Conservation (phyloP, 2,113 vertebrate species). For the Cygnus buccinator region DNA sequence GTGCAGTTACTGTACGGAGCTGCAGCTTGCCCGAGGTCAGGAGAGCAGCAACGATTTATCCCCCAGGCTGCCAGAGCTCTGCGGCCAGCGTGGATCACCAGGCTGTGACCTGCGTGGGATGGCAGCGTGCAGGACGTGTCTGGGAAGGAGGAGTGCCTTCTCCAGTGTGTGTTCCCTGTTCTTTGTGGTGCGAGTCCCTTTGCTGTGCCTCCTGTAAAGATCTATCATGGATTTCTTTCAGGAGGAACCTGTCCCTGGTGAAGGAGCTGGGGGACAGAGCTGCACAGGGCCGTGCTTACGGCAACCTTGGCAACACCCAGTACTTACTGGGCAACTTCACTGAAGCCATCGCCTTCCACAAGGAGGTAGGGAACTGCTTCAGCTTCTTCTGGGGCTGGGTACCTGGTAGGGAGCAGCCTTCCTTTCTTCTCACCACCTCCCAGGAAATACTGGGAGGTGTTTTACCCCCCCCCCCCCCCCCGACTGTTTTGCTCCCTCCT, state of each 20-base stretch:
- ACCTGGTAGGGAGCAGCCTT: neutral
- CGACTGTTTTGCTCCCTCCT: neutral
- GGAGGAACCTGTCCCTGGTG: slow-evolving; percentile 94
- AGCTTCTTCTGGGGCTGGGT: neutral
- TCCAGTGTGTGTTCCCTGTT: neutral
- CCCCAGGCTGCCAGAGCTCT: neutral
- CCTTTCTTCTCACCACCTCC: neutral
- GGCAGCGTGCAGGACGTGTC: accelerated
- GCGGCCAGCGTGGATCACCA: neutral
- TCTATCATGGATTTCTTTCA: slow-evolving; percentile 45
- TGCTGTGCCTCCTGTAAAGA: accelerated
- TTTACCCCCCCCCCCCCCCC: neutral
- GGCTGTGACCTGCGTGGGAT: neutral
- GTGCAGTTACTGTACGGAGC: neutral
- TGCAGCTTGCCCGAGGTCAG: accelerated
- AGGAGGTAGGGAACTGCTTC: slow-evolving; percentile 83
- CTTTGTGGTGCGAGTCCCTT: accelerated
- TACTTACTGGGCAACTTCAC: slow-evolving; percentile 94
- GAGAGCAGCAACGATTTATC: neutral
- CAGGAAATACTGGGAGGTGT: neutral
- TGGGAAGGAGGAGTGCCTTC: neutral
- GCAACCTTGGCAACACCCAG: slow-evolving; percentile 97
- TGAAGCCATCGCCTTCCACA: slow-evolving; percentile 92
- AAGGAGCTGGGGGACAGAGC: slow-evolving; percentile 95
- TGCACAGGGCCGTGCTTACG: slow-evolving; percentile 92